phyloP scores from a whole-genome alignment of 2,888 invertebrate genomes.

The Teinopalpus imperialis region DNA sequence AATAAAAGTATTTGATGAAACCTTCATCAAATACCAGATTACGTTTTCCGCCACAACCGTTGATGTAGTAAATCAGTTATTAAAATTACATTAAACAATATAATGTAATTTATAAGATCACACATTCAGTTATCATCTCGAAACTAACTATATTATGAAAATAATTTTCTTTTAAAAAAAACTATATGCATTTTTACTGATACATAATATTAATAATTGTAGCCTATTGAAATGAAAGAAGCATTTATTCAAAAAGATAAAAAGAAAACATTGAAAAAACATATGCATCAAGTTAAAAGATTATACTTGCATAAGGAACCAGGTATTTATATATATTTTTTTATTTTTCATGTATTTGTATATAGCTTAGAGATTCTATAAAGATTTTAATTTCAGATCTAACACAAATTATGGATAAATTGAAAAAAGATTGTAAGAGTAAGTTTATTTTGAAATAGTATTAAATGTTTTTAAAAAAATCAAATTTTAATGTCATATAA shows the following conservation, averaged over 20 bases:
- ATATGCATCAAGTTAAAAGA: conserved; percentile 32
- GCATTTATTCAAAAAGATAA: conserved; percentile 48
- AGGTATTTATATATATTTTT: conserved; percentile 12
- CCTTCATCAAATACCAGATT: no score
- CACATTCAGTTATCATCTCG: no score
- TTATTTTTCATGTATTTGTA: no score
- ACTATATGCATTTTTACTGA: no score
- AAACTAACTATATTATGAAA: no score
- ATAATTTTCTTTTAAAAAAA: no score
- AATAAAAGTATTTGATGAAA: no score
- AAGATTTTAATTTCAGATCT: conserved; percentile 33
- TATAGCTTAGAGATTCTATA: not conserved
- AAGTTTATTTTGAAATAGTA: conserved; percentile 18
- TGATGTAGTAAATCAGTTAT: no score
- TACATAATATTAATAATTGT: conserved; percentile 35
- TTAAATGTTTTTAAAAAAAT: conserved; percentile 1
- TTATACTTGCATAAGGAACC: not conserved
- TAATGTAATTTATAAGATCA: no score
- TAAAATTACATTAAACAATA: no score
- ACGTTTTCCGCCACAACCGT: no score
- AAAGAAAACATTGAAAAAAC: conserved; percentile 37
- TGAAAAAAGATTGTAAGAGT: conserved; percentile 17
- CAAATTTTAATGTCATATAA: not conserved
- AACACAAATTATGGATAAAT: conserved; percentile 2
- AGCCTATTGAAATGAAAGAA: conserved; percentile 53